Evolutionary conservation across 1,140 invertebrate species (phyloP).

Genomic region (Drosophila obscura): DNA sequence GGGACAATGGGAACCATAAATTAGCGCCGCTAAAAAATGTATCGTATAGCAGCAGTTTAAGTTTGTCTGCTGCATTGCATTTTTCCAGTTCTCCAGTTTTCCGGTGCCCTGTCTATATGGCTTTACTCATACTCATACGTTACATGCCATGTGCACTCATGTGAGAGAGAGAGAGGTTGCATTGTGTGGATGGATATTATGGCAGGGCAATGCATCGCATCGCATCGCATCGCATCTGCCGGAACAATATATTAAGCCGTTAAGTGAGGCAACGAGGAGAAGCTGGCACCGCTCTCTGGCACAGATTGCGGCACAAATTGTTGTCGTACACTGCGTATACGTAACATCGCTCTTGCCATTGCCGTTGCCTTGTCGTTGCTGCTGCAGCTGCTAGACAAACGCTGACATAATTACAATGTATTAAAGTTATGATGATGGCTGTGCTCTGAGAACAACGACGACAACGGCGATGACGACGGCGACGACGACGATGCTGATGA

Average conservation of each 20-base stretch:
- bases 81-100: not conserved
- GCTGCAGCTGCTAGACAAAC: slow-evolving; percentile 9
- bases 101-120: not conserved
- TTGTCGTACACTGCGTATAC: slow-evolving; percentile 70
- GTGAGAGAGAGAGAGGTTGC: slow-evolving; percentile 14
- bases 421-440: slow-evolving; percentile 69
- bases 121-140: no score
- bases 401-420: slow-evolving; percentile 78
- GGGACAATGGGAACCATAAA: no score
- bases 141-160: slow-evolving; percentile 57
- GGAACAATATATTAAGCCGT: slow-evolving; percentile 81
- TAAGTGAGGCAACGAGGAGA: slow-evolving; percentile 67
- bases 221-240: slow-evolving; percentile 52
- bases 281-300: slow-evolving; percentile 44
- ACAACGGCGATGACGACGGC: slow-evolving; percentile 20
- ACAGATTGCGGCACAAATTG: slow-evolving; percentile 68
- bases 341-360: slow-evolving; percentile 32
- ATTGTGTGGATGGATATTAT: slow-evolving; percentile 55
- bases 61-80: no score
- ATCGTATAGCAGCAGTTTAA: no score
- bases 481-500: slow-evolving; percentile 18
- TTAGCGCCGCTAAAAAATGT: no score
- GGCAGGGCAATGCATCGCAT: slow-evolving; percentile 31
- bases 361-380: not conserved
- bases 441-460: slow-evolving; percentile 1